Evolutionary conservation across 2,888 invertebrate species (phyloP), one percentile per base, ranked within the genome.

Genomic region (Pseudoips prasinana): DNA sequence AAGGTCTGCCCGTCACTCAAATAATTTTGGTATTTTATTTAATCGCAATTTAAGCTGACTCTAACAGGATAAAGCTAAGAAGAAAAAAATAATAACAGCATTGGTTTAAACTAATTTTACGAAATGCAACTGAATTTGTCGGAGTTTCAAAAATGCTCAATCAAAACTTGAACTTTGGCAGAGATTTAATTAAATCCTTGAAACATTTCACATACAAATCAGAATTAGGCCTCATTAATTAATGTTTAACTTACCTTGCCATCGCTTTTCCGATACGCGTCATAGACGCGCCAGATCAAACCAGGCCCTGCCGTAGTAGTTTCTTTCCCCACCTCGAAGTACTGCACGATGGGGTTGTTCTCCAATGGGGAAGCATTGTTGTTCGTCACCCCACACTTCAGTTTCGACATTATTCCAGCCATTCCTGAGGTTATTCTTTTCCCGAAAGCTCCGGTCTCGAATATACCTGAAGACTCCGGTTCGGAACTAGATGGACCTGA

Each of bases 271-370:
- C 96, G 90, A 66, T 93, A 93, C 1, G 95, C 98, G 57, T 98
- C 97, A 75, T 96, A 95, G 46, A 98, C 94, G 66, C 94, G 94
- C 98, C 98, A 98, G 26, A 96, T 92, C 51, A 96, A 90, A 62
- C 97, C 97, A 0, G 97, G 97, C 0, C 98, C 98, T 1, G 94
- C 94, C 38, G 93, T 93, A 35, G 93, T 92, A 32, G 90, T 89
- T 70, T 95, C 95, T 63, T 94, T 94, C 31, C 96, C 95, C 49
- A 98, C 92, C 57, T 96, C 95, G 80, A 95, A 98, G 82, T 93
- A 94, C 67, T 95, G 93, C 69, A 93, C 92, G 65, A 98, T 96
- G 22, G 97, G 96, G 81, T 95, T 95, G 59, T 90, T 91, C 64
- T 94, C 94, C 47, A 70, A 65, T 1, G 72, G 64, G 0, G 74